Percentiles rank a stretch among this genome's conserved stretches.
These are phyloP conservation scores for Limnothrissa miodon DNA, from an alignment of 2,113 vertebrate genomes.

Conservation along the genomic window DNA sequence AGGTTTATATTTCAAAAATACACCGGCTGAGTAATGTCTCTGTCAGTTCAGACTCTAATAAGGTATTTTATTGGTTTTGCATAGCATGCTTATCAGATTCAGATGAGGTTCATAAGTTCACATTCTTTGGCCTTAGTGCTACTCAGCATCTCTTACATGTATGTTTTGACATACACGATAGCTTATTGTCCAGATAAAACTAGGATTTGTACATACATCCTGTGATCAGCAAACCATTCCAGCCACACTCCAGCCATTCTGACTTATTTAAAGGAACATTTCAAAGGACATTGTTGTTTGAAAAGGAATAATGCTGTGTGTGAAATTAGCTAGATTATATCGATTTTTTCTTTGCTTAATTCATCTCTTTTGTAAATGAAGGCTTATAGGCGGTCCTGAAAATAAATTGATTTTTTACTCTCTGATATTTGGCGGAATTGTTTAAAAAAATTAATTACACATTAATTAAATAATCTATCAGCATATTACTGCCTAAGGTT, in stretches of 20 bases:
- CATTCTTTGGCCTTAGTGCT: not conserved
- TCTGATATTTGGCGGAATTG: not conserved
- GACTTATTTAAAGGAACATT: not conserved
- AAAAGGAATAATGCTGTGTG: not conserved
- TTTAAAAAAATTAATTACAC: not conserved
- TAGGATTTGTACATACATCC: not conserved
- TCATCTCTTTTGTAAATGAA: not conserved
- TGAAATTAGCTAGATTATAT: not conserved
- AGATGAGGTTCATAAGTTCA: not conserved
- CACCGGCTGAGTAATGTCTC: not conserved
- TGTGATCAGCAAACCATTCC: not conserved
- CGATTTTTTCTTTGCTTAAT: not conserved
- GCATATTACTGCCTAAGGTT: not conserved
- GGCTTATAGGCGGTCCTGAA: no score
- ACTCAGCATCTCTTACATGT: not conserved
- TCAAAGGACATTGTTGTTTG: not conserved
- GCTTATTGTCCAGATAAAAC: not conserved
- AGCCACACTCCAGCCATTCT: not conserved
- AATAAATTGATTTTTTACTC: no score
- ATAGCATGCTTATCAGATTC: not conserved
- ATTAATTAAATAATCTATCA: not conserved
- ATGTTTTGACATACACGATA: not conserved
- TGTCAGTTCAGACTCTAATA: not conserved
- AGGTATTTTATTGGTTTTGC: not conserved
- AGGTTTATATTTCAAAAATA: not conserved